phyloP scores from a whole-genome alignment of 2,113 vertebrate species.

The Lycaon pictus region DNA sequence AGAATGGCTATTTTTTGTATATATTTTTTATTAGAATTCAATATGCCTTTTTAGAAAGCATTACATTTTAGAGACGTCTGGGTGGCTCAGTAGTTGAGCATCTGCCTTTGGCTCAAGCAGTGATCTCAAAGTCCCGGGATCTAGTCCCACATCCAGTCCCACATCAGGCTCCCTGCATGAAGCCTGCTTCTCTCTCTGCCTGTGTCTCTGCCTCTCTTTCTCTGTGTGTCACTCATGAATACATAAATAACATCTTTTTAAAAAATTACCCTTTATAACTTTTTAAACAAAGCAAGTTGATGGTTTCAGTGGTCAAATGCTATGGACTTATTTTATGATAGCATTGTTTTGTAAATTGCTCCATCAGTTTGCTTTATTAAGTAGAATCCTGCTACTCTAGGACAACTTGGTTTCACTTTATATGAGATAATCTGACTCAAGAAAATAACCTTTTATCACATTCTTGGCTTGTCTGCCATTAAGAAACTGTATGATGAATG shows the following conservation, averaged over 20 bases:
- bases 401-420: background rate
- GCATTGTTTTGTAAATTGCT: background rate
- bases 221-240: no score
- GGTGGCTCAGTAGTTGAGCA: no score
- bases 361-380: background rate
- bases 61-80: background rate
- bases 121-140: no score
- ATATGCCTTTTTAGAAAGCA: background rate
- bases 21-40: no score
- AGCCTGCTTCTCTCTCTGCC: no score
- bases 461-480: background rate
- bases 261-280: background rate
- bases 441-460: background rate
- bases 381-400: background rate
- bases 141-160: no score
- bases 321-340: background rate
- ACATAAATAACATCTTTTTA: no score
- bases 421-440: background rate
- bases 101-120: no score
- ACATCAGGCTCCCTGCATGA: no score
- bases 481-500: background rate
- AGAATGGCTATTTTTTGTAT: background rate
- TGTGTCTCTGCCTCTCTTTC: no score
- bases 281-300: background rate
- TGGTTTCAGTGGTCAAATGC: background rate